Evolutionary conservation across 2,888 invertebrate species (phyloP).

Genomic region (Oscheius sp.): DNA sequence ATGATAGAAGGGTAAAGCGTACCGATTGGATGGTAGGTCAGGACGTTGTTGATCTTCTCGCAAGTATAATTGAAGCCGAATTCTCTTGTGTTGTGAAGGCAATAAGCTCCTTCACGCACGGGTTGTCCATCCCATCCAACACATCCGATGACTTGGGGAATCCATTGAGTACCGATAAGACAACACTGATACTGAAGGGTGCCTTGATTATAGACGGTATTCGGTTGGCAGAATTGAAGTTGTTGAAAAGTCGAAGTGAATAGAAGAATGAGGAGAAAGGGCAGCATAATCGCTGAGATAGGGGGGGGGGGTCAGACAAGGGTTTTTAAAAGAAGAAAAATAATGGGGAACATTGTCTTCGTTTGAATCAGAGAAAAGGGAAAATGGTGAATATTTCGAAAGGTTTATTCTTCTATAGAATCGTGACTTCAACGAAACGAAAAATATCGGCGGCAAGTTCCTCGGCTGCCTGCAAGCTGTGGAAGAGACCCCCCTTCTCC

Average conservation of each 20-base stretch:
- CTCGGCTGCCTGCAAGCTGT: slow-evolving; percentile 48
- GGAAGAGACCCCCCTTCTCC: slow-evolving; percentile 51
- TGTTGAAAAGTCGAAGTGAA: background rate
- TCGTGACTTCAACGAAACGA: slow-evolving; percentile 51
- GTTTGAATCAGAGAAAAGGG: too few relatives aligned
- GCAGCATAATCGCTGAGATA: background rate
- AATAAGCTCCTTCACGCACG: background rate
- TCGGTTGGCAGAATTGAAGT: background rate
- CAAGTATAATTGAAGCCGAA: too few relatives aligned
- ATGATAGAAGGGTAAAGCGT: too few relatives aligned
- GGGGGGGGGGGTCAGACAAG: too few relatives aligned
- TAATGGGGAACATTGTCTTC: too few relatives aligned
- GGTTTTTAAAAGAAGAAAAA: too few relatives aligned
- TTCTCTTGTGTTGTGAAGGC: too few relatives aligned
- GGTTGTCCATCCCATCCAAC: background rate
- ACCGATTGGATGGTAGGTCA: too few relatives aligned
- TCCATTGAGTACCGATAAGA: background rate
- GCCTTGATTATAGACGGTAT: background rate
- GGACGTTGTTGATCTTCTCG: too few relatives aligned
- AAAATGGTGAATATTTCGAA: too few relatives aligned
- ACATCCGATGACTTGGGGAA: background rate
- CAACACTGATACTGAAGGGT: background rate
- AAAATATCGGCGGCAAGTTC: slow-evolving; percentile 54
- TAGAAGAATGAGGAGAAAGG: background rate
- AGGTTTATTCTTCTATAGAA: slow-evolving; percentile 30